Evolutionary conservation across 2,113 vertebrate species (phyloP).

Genomic region (Tachysurus fulvidraco): DNA sequence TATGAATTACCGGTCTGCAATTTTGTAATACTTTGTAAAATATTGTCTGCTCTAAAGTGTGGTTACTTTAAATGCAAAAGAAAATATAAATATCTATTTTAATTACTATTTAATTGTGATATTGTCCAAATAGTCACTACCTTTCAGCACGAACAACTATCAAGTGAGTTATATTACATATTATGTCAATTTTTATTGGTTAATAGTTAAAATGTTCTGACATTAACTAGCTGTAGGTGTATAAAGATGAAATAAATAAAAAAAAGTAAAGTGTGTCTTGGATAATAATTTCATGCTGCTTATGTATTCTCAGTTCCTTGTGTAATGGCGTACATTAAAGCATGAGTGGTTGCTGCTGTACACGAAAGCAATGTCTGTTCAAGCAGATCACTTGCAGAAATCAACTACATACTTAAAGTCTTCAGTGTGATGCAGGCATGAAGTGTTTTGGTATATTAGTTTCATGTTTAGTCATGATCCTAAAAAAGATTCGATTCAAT

Average conservation of each 20-base stretch:
- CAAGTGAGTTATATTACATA: neutral
- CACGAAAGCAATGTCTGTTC: neutral
- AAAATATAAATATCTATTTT: neutral
- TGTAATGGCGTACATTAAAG: neutral
- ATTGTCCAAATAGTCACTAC: neutral
- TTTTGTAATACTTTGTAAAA: neutral
- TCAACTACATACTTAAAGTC: neutral
- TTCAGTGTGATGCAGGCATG: neutral
- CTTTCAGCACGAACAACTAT: neutral
- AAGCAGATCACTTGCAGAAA: neutral
- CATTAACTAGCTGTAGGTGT: neutral
- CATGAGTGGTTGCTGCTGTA: neutral
- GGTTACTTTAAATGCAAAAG: neutral
- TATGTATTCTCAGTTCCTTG: neutral
- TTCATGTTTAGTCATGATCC: neutral
- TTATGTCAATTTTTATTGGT: neutral
- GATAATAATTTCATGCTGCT: too few relatives aligned
- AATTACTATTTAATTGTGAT: neutral
- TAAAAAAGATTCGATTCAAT: neutral
- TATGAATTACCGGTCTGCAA: neutral
- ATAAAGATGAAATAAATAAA: neutral
- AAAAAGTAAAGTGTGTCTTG: neutral
- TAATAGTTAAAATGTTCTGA: neutral
- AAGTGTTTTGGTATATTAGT: neutral
- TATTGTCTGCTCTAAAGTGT: neutral